Percentiles rank a stretch among this genome's conserved stretches.
Conservation (phyloP, 2,888 invertebrate genomes). For the Congeria kusceri region DNA sequence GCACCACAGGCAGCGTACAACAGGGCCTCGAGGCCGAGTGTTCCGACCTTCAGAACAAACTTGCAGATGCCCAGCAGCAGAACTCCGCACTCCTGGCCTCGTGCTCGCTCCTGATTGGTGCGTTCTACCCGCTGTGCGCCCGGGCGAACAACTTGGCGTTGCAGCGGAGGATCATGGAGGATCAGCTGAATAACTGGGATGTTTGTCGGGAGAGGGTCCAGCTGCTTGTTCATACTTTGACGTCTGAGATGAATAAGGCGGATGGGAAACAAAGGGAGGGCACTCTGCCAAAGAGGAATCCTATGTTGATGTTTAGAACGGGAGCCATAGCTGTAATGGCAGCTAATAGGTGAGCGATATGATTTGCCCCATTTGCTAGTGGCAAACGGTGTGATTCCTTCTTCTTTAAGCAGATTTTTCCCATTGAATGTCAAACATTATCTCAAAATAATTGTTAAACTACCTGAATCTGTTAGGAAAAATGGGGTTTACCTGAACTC, state of each 20-base stretch:
- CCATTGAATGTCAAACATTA: too few species aligned
- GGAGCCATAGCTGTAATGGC: constrained; percentile 82
- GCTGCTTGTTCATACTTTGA: constrained; percentile 72
- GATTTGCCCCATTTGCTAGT: too few species aligned
- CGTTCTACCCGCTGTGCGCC: constrained; percentile 80
- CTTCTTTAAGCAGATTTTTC: too few species aligned
- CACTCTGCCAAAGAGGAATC: constrained; percentile 59
- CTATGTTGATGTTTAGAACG: constrained; percentile 77
- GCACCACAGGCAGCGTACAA: constrained; percentile 78
- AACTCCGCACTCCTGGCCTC: constrained; percentile 77
- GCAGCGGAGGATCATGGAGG: constrained; percentile 79
- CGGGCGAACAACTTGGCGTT: constrained; percentile 72
- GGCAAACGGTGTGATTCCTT: too few species aligned
- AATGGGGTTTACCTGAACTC: too few species aligned
- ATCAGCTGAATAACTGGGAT: constrained; percentile 77
- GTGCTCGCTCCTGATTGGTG: constrained; percentile 81
- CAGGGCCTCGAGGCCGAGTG: constrained; percentile 82
- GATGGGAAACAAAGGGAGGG: constrained; percentile 62
- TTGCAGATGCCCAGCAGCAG: constrained; percentile 73
- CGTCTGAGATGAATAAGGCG: constrained; percentile 70
- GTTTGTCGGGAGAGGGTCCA: constrained; percentile 76
- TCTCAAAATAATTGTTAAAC: too few species aligned
- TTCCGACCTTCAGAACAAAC: constrained; percentile 72
- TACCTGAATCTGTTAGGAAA: too few species aligned
- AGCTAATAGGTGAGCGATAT: constrained; percentile 67